Percentiles rank a stretch among this genome's conserved stretches.
These are phyloP conservation scores for Mesopsocus fuscifrons DNA, from an alignment of 2,888 invertebrate species.

Conservation along the genomic window DNA sequence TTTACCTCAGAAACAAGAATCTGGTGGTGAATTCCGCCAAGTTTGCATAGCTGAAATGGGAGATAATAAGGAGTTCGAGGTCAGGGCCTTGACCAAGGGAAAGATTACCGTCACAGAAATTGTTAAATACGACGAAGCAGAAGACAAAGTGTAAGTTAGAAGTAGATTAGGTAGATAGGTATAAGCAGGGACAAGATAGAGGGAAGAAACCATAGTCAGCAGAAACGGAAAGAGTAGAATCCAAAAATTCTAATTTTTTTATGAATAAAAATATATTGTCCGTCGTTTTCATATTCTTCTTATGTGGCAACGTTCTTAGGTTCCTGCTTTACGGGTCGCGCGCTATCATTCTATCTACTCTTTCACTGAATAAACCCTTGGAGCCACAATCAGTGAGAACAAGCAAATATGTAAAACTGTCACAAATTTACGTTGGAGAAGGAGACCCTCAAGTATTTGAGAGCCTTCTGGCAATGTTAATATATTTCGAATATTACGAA, in stretches of 20 bases:
- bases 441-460: not conserved
- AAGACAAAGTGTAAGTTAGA: slow-evolving; percentile 32
- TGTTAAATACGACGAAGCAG: slow-evolving; percentile 38
- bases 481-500: not conserved
- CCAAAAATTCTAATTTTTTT: no score
- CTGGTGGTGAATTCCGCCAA: slow-evolving; percentile 1
- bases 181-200: no score
- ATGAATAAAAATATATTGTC: no score
- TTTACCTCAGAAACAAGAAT: slow-evolving; percentile 4
- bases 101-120: slow-evolving; percentile 37
- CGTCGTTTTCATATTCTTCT: no score
- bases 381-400: no score
- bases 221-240: slow-evolving; percentile 9
- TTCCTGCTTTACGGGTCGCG: no score
- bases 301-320: no score
- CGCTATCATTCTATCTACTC: no score
- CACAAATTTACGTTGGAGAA: no score
- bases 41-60: not conserved
- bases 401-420: no score
- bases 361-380: no score
- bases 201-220: not conserved
- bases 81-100: slow-evolving; percentile 32
- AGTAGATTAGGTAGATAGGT: no score
- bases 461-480: not conserved
- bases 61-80: not conserved